Evolutionary conservation across 2,888 invertebrate genomes (phyloP), one percentile per base, ranked within the genome.

Genomic region (Phalangium opilio): DNA sequence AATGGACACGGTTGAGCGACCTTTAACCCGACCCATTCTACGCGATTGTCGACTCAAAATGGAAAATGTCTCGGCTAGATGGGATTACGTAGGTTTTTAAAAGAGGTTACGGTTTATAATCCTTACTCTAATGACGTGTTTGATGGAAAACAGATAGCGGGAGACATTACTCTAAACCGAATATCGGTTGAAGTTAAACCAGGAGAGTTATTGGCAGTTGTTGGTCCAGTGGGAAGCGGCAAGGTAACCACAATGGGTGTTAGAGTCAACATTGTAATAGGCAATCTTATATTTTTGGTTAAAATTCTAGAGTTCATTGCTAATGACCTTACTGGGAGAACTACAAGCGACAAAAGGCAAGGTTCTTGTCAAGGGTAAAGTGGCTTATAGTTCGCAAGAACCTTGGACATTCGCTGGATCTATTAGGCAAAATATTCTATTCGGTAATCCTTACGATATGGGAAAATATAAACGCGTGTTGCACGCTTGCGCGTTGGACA

Each of bases 371-470:
- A 71, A 72, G 1, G 83, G 83, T 3, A 63, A 59, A 32, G 53
- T 73, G 5, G 68, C 71, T 1, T 86, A 82, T 62, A 78, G 80
- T 2, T 75, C 81, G 42, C 71, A 72, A 59, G 55, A 84, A 57
- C 77, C 86, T 0, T 87, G 86, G 85, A 70, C 77, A 32, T 71
- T 76, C 57, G 73, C 75, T 41, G 74, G 74, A 2, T 82, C 83
- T 51, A 79, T 96, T 0, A 73, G 85, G 10, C 89, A 93, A 61
- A 96, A 96, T 65, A 87, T 96, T 54, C 66, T 90, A 2, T 95
- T 96, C 66, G 93, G 91, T n/a, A n/a, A n/a, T n/a, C n/a, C n/a
- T 0, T 75, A 74, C 60, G 71, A 75, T 51, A 75, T 70, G 55
- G 71, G 76, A 48, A 63, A 70, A 32, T 67, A 66, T 41, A 68